Percentiles rank a stretch among this genome's conserved stretches.
Conservation (phyloP, 30 jellyfish, hydroid and myxozoan species). For the Turritopsis dohrnii region DNA sequence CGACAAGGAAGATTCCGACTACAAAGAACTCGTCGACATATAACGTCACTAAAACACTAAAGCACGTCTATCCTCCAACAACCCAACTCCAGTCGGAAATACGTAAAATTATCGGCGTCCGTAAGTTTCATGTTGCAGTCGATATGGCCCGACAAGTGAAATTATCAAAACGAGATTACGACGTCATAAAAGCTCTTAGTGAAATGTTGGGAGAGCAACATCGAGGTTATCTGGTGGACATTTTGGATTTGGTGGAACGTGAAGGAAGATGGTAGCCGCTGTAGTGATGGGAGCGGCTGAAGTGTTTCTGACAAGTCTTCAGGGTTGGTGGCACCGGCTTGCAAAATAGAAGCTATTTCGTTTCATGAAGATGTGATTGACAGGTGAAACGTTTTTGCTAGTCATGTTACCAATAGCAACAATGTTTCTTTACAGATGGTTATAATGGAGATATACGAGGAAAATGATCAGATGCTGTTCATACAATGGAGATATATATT, state of each 20-base stretch:
- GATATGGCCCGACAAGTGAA: conserved; percentile 3
- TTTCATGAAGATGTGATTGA: too few species aligned
- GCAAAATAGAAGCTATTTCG: too few species aligned
- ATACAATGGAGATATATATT: too few species aligned
- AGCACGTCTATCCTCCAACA: not conserved
- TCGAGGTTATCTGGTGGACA: not conserved
- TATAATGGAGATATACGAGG: too few species aligned
- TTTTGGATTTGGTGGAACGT: not conserved
- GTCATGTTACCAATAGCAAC: too few species aligned
- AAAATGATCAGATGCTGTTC: too few species aligned
- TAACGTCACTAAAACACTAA: not conserved
- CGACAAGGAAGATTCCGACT: conserved; percentile 2
- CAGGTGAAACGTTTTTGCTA: too few species aligned
- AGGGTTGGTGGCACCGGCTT: too few species aligned
- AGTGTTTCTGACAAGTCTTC: too few species aligned
- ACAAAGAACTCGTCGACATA: not conserved
- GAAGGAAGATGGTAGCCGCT: not conserved
- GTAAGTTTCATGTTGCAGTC: not conserved
- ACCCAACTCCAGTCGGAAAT: not conserved
- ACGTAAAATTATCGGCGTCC: not conserved
- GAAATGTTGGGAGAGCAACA: not conserved
- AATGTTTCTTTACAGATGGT: too few species aligned
- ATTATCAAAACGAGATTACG: not conserved
- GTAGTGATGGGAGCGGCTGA: not conserved
- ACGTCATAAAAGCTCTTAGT: not conserved